Conservation (phyloP, 2,797 vertebrate species). For the Phoeniculus purpureus region DNA sequence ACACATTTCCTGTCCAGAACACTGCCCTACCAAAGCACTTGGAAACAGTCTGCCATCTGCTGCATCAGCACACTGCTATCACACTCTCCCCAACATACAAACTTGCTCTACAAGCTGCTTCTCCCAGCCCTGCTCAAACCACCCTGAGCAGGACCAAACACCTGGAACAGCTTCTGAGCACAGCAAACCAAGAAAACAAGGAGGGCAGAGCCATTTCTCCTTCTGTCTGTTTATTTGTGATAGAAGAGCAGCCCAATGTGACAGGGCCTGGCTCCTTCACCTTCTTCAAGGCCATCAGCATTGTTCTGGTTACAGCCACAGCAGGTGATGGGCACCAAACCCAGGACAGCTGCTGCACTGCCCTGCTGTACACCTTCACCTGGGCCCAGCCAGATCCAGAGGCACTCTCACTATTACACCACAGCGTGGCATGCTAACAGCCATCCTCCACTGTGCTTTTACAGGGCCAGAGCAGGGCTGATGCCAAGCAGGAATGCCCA, state of each 20-base stretch:
- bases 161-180: background rate
- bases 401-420: background rate
- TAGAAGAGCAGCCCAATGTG: constrained; percentile 66
- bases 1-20: constrained; percentile 29
- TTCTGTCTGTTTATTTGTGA: constrained; percentile 71
- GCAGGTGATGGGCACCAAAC: constrained; percentile 25
- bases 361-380: background rate
- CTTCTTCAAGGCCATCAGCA: constrained; percentile 37
- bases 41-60: constrained; percentile 35
- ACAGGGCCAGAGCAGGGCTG: background rate
- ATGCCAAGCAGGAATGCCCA: background rate
- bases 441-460: background rate
- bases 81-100: background rate
- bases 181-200: background rate
- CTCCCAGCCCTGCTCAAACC: background rate
- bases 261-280: constrained; percentile 50
- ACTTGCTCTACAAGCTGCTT: constrained; percentile 31
- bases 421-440: background rate
- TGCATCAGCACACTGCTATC: constrained; percentile 30
- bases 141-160: background rate
- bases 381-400: background rate
- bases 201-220: constrained; percentile 39
- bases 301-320: constrained; percentile 41
- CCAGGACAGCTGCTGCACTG: background rate
- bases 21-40: background rate